These are phyloP conservation scores for Drepana arcuata DNA, from an alignment of 1,140 invertebrate genomes.

Conservation along the genomic window DNA sequence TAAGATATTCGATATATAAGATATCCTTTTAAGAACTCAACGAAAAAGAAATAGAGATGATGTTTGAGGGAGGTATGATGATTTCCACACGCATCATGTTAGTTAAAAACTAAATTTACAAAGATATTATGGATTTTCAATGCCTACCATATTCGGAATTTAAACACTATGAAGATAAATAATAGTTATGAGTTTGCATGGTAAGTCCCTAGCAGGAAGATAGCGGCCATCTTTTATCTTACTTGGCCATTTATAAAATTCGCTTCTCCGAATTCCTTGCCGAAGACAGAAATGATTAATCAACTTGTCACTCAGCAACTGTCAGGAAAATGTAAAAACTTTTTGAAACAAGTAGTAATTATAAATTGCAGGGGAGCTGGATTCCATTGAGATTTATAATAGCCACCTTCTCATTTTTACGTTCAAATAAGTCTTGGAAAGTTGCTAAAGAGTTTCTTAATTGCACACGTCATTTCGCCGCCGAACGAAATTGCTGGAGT, in stretches of 20 bases:
- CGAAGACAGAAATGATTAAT: conserved; percentile 50
- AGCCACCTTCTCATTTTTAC: conserved; percentile 5
- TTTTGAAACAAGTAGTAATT: background rate
- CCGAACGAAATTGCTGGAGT: background rate
- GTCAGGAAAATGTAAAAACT: conserved; percentile 44
- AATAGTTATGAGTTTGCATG: background rate
- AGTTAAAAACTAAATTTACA: background rate
- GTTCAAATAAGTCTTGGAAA: conserved; percentile 12
- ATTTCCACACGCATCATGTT: too few relatives aligned
- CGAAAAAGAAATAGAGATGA: too few relatives aligned
- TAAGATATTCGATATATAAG: too few relatives aligned
- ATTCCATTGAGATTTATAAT: conserved; percentile 4
- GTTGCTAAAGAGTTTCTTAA: conserved; percentile 5
- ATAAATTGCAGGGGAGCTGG: background rate
- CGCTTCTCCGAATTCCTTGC: too few relatives aligned
- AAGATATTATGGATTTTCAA: background rate
- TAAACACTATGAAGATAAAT: background rate
- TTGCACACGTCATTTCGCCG: conserved; percentile 3
- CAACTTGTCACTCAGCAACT: conserved; percentile 22
- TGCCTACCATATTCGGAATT: too few relatives aligned
- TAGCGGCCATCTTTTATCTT: background rate
- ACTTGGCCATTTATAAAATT: background rate
- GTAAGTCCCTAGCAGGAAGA: background rate
- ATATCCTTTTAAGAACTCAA: too few relatives aligned
- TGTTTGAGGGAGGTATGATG: too few relatives aligned